Percentiles rank a stretch among this genome's conserved stretches.
phyloP scores from a whole-genome alignment of 2,113 vertebrate genomes.

The Cisticola juncidis region DNA sequence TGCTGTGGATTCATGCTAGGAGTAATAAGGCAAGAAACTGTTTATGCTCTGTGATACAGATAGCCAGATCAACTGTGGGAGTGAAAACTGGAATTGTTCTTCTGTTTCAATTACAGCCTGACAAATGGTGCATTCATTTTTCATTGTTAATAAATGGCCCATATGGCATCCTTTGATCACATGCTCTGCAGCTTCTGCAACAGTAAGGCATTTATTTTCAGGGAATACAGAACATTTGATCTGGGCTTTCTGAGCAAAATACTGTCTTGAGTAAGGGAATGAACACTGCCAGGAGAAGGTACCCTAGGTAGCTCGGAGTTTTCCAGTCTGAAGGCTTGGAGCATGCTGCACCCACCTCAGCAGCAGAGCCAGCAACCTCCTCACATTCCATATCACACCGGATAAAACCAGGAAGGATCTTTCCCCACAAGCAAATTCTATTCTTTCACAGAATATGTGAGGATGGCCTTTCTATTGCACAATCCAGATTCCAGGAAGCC shows the following conservation, averaged over 20 bases:
- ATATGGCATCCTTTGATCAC: slow-evolving; percentile 31
- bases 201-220: not conserved
- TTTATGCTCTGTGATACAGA: not conserved
- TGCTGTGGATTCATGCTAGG: not conserved
- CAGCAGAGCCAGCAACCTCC: not conserved
- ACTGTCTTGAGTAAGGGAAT: not conserved
- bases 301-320: not conserved
- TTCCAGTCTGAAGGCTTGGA: not conserved
- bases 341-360: not conserved
- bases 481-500: not conserved
- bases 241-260: not conserved
- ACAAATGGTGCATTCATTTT: slow-evolving; percentile 16
- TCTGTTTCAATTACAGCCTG: not conserved
- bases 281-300: not conserved
- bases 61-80: not conserved
- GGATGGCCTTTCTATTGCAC: not conserved
- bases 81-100: not conserved
- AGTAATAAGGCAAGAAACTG: not conserved
- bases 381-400: not conserved
- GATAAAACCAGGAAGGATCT: not conserved
- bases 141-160: slow-evolving; percentile 29
- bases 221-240: not conserved
- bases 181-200: not conserved
- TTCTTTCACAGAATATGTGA: not conserved
- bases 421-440: not conserved